Conservation (phyloP, 1,140 invertebrate species). For the Wiebesia pumilae region DNA sequence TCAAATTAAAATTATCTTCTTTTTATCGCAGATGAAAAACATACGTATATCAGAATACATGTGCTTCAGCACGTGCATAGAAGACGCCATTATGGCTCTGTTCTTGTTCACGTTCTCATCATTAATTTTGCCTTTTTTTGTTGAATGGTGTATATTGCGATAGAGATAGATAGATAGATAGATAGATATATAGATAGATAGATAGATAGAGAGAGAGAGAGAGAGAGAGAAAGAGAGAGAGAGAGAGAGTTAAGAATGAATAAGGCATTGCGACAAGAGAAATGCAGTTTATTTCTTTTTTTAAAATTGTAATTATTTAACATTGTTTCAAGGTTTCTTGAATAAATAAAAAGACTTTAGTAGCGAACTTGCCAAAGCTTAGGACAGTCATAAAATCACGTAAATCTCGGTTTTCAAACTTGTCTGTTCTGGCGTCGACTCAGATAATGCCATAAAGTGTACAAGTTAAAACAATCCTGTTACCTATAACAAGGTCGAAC, state of each 20-base stretch:
- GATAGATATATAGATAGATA: too few relatives aligned
- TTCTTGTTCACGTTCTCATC: slow-evolving; percentile 43
- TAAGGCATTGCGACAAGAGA: neutral
- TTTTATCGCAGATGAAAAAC: slow-evolving; percentile 7
- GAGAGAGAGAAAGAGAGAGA: too few relatives aligned
- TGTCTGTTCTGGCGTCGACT: too few relatives aligned
- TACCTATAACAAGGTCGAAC: too few relatives aligned
- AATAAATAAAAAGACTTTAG: neutral
- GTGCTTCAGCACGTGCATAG: slow-evolving; percentile 32
- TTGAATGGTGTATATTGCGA: slow-evolving; percentile 2
- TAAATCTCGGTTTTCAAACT: too few relatives aligned
- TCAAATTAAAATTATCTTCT: neutral
- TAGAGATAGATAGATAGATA: too few relatives aligned
- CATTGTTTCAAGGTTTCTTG: neutral
- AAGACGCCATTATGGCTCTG: slow-evolving; percentile 35
- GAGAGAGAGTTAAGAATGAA: slow-evolving; percentile 12
- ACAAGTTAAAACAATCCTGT: too few relatives aligned
- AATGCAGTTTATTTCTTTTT: neutral
- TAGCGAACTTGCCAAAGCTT: too few relatives aligned
- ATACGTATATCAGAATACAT: neutral
- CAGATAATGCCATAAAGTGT: too few relatives aligned
- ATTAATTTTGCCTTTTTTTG: slow-evolving; percentile 38
- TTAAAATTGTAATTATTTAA: neutral
- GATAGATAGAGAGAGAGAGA: too few relatives aligned
- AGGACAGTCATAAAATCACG: too few relatives aligned